phyloP scores from a whole-genome alignment of 2,888 invertebrate species.

The Antitype chi region DNA sequence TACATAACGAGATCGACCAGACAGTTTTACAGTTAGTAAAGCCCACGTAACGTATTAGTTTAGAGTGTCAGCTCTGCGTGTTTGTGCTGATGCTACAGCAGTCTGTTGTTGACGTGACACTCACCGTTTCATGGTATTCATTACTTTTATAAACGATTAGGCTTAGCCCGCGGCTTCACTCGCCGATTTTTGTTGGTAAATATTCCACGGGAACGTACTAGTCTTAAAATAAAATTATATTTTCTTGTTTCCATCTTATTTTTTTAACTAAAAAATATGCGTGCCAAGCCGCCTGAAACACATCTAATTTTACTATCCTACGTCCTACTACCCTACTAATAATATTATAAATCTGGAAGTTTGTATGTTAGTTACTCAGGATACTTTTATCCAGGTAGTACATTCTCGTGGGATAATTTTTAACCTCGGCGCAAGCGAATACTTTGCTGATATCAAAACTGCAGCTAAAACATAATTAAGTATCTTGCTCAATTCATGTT shows the following conservation, averaged over 20 bases:
- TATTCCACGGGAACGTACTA: too few species aligned
- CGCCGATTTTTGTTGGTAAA: too few species aligned
- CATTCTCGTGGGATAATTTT: too few species aligned
- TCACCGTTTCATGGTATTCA: not conserved
- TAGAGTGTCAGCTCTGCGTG: not conserved
- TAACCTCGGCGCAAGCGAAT: too few species aligned
- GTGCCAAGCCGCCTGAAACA: not conserved
- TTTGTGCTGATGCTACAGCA: not conserved
- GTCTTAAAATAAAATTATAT: too few species aligned
- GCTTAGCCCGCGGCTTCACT: not conserved
- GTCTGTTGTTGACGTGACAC: not conserved
- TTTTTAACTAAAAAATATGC: not conserved
- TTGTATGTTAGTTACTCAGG: too few species aligned
- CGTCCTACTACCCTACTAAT: too few species aligned
- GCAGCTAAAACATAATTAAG: not conserved
- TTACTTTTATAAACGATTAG: not conserved
- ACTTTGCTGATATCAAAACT: not conserved
- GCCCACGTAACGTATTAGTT: not conserved
- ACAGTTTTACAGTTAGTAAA: slow-evolving; percentile 12
- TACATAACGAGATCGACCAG: not conserved
- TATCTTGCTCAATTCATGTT: not conserved
- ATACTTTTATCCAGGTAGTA: too few species aligned
- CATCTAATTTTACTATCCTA: too few species aligned
- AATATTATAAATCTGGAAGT: too few species aligned
- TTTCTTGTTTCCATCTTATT: too few species aligned